Evolutionary conservation across 2,888 invertebrate species (phyloP).

Genomic region (Heliconius sara): DNA sequence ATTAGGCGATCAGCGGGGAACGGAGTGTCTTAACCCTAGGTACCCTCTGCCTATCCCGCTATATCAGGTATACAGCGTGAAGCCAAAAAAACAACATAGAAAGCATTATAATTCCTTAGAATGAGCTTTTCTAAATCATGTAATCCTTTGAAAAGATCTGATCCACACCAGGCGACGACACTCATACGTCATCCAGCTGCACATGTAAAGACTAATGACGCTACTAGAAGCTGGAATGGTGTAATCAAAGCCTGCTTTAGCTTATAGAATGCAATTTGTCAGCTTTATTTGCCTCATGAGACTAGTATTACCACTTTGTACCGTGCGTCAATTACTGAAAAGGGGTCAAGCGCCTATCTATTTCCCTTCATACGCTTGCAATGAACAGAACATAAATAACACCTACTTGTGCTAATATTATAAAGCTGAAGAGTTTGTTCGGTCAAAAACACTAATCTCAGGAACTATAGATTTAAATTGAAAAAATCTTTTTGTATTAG

Average conservation of each 20-base stretch:
- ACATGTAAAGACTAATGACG: background rate
- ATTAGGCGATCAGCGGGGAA: no score
- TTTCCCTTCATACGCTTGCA: constrained; percentile 25
- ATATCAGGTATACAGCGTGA: background rate
- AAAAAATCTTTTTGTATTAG: no score
- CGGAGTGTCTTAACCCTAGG: no score
- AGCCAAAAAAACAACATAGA: background rate
- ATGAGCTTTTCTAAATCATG: background rate
- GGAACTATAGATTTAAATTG: background rate
- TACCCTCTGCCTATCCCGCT: no score
- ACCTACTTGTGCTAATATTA: background rate
- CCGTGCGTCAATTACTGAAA: constrained; percentile 18
- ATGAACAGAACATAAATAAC: constrained; percentile 32
- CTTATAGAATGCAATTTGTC: constrained; percentile 23
- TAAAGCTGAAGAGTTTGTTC: background rate
- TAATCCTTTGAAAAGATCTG: background rate
- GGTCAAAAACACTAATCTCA: background rate
- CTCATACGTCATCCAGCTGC: background rate
- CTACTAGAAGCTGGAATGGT: constrained; percentile 5
- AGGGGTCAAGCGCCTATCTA: constrained; percentile 26
- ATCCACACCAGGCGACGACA: background rate
- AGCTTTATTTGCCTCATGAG: constrained; percentile 23
- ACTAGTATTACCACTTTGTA: constrained; percentile 11
- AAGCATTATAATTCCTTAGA: background rate
- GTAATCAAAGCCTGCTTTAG: constrained; percentile 19